Conservation (phyloP, 2,797 vertebrate species). For the Sebastes paucispinis region DNA sequence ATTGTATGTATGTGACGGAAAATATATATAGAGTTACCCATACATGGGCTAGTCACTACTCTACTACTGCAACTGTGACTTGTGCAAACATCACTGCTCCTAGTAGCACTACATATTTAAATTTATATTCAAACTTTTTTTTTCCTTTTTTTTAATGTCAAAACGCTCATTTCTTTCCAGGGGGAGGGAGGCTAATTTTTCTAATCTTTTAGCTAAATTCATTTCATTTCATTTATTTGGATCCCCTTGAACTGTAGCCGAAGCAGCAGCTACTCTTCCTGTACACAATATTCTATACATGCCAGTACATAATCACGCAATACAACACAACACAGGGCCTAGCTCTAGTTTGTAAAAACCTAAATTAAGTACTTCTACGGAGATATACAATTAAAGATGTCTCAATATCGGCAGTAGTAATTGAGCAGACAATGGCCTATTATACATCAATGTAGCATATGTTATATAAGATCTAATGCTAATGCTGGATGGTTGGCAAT, state of each 20-base stretch:
- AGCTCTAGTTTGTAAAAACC: too few species aligned
- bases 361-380: too few species aligned
- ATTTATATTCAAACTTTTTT: too few species aligned
- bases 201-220: background rate
- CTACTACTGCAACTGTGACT: background rate
- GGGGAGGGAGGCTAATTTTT: background rate
- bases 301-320: too few species aligned
- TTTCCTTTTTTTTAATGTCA: too few species aligned
- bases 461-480: background rate
- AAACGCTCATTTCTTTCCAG: background rate
- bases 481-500: background rate
- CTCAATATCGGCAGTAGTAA: background rate
- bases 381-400: too few species aligned
- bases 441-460: background rate
- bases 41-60: background rate
- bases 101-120: background rate
- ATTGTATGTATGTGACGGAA: background rate
- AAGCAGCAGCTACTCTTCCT: too few species aligned
- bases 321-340: too few species aligned
- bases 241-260: too few species aligned
- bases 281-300: too few species aligned
- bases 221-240: too few species aligned
- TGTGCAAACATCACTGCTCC: background rate
- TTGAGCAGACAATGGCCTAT: background rate
- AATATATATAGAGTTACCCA: background rate